Conservation (phyloP, 2,113 vertebrate genomes). For the Steatornis caripensis region DNA sequence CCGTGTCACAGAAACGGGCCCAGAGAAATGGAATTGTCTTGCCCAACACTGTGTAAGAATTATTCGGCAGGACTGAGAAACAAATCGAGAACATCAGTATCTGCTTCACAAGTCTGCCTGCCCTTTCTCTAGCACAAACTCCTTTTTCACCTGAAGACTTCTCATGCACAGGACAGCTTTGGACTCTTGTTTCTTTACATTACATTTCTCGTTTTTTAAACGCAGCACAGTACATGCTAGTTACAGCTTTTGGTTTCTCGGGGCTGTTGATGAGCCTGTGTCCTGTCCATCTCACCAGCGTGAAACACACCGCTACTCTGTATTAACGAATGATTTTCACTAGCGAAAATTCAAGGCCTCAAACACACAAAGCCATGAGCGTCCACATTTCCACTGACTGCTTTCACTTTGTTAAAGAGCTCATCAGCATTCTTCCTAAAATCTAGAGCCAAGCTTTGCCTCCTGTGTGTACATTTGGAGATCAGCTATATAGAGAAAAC, state of each 20-base stretch:
- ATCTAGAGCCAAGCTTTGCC: neutral
- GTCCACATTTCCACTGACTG: neutral
- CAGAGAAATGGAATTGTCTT: conserved; percentile 5
- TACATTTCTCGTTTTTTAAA: neutral
- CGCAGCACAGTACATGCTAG: fast-evolving
- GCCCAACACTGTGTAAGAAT: neutral
- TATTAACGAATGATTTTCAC: neutral
- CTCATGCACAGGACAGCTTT: neutral
- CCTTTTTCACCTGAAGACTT: neutral
- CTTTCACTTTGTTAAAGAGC: neutral
- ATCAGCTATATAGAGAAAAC: neutral
- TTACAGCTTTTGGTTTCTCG: neutral
- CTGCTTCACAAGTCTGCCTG: fast-evolving
- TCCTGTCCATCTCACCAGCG: neutral
- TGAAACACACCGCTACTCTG: neutral
- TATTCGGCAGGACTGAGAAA: neutral
- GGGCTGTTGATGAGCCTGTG: neutral
- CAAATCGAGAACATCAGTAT: neutral
- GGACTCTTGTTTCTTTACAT: neutral
- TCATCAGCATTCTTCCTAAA: neutral
- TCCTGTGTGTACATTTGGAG: neutral
- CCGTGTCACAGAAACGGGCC: neutral
- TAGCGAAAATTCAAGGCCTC: neutral
- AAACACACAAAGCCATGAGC: neutral
- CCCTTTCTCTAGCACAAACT: neutral